Percentiles rank a stretch among this genome's conserved stretches.
These are phyloP conservation scores for Euspilapteryx auroguttella DNA, from an alignment of 2,888 invertebrate genomes.

Conservation along the genomic window DNA sequence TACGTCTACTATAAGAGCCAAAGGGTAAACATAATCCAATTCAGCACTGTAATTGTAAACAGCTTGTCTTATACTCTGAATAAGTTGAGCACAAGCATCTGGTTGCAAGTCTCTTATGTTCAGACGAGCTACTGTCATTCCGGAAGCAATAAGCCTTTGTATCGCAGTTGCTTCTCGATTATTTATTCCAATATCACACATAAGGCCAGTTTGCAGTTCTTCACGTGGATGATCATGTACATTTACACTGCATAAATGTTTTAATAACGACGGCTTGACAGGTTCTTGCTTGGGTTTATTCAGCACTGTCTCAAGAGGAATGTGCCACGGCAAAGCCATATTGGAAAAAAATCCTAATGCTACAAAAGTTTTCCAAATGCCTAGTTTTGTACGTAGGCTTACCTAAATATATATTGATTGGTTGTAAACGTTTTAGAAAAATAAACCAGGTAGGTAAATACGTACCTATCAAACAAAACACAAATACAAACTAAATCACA, in stretches of 20 bases:
- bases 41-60: slow-evolving; percentile 49
- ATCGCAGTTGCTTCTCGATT: slow-evolving; percentile 37
- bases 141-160: slow-evolving; percentile 41
- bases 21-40: slow-evolving; percentile 47
- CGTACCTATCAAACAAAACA: too few relatives aligned
- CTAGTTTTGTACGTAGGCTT: too few relatives aligned
- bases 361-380: too few relatives aligned
- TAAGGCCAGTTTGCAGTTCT: slow-evolving; percentile 42
- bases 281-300: slow-evolving; percentile 13
- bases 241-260: slow-evolving; percentile 34
- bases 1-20: slow-evolving; percentile 42
- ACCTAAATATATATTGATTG: too few relatives aligned
- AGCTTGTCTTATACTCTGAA: slow-evolving; percentile 46
- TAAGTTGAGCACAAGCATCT: slow-evolving; percentile 35
- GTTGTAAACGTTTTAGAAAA: too few relatives aligned
- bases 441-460: too few relatives aligned
- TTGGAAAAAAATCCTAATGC: too few relatives aligned
- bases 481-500: too few relatives aligned
- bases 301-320: slow-evolving; percentile 31
- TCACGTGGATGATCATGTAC: slow-evolving; percentile 35
- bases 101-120: slow-evolving; percentile 42
- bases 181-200: slow-evolving; percentile 41
- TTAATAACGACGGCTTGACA: slow-evolving; percentile 22
- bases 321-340: slow-evolving; percentile 49
- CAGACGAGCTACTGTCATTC: slow-evolving; percentile 46